phyloP scores from a whole-genome alignment of 2,888 invertebrate species.

The Sylvicola fuscatus region DNA sequence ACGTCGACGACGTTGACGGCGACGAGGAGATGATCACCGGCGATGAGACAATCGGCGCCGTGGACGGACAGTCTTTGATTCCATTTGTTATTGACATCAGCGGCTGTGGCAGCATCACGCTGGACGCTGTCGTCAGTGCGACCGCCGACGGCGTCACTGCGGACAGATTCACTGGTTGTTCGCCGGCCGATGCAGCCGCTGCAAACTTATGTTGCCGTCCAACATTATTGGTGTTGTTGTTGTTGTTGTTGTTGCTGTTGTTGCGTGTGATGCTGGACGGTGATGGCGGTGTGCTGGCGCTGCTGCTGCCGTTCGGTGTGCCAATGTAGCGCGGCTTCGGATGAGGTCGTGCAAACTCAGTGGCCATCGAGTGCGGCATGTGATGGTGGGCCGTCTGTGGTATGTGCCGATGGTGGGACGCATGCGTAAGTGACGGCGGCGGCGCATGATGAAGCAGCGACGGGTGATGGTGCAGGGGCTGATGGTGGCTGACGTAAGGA shows the following conservation, averaged over 20 bases:
- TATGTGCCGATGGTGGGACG: conserved; percentile 3
- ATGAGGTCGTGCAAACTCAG: conserved; percentile 15
- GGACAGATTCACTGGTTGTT: conserved; percentile 1
- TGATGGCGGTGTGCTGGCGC: neutral
- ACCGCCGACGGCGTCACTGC: neutral
- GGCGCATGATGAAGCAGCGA: neutral
- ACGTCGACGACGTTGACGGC: neutral
- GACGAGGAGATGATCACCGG: too few species aligned
- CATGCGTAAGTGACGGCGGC: conserved; percentile 3
- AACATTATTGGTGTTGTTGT: neutral
- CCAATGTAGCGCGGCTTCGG: conserved; percentile 11
- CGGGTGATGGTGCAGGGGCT: neutral
- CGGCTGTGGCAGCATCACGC: too few species aligned
- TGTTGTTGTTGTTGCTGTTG: conserved; percentile 1
- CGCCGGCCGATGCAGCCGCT: neutral
- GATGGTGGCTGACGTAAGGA: conserved; percentile 2
- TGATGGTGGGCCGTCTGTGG: conserved; percentile 1
- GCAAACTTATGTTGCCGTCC: too few species aligned
- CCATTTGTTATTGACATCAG: too few species aligned
- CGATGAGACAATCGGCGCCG: too few species aligned
- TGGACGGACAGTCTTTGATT: too few species aligned
- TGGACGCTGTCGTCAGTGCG: neutral
- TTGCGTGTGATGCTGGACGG: neutral
- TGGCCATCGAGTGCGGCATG: conserved; percentile 11
- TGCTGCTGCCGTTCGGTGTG: neutral